Conservation (phyloP, 2,888 invertebrate species). For the Calameuta idolon region DNA sequence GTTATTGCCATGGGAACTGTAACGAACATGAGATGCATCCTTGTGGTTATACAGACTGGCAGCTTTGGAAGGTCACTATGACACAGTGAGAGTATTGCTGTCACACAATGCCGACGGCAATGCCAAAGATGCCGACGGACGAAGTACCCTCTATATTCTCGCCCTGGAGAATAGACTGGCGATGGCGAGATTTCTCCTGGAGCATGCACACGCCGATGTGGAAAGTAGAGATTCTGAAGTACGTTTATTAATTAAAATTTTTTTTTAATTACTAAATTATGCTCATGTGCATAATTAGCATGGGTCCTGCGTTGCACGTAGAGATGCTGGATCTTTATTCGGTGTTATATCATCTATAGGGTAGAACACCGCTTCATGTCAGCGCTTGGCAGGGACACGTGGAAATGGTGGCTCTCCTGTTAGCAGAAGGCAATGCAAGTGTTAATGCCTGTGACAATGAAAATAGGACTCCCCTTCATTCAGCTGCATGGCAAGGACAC, state of each 20-base stretch:
- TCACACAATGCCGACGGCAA: constrained; percentile 85
- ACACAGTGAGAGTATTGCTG: constrained; percentile 78
- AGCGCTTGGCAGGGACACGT: constrained; percentile 95
- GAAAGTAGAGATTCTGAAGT: constrained; percentile 90
- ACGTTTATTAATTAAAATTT: constrained; percentile 19
- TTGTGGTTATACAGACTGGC: constrained; percentile 72
- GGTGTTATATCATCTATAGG: constrained; percentile 68
- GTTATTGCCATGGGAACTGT: neutral
- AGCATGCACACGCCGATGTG: constrained; percentile 82
- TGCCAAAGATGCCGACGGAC: constrained; percentile 90
- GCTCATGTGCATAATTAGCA: neutral
- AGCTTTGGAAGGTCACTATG: constrained; percentile 87
- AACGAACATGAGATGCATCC: neutral
- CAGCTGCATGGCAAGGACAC: constrained; percentile 96
- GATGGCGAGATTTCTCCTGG: constrained; percentile 85
- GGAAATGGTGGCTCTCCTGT: constrained; percentile 89
- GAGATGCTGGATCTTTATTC: neutral
- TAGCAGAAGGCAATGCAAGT: constrained; percentile 84
- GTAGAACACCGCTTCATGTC: constrained; percentile 89
- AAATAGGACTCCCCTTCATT: constrained; percentile 90
- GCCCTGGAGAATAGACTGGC: constrained; percentile 88
- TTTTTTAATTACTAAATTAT: too few species aligned
- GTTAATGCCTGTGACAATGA: constrained; percentile 92
- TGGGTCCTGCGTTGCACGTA: neutral
- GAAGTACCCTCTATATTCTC: constrained; percentile 91